Evolutionary conservation across 2,113 vertebrate genomes (phyloP), one percentile per base, ranked within the genome.

Genomic region (Laticauda colubrina): DNA sequence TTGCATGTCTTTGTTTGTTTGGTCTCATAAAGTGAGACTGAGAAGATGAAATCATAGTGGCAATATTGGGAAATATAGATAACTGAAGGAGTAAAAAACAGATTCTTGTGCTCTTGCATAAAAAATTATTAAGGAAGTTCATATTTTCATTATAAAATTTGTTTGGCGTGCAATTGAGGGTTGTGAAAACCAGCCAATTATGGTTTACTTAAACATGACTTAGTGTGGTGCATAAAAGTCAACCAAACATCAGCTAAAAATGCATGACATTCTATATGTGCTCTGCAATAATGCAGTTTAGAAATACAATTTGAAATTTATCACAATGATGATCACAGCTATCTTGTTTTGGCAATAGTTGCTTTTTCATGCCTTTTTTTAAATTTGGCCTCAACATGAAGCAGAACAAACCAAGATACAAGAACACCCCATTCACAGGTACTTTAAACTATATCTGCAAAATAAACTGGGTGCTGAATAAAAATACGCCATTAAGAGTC

Each of bases 161-260:
- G 34, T 39, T 81, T 81, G 15, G 14, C 34, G 39, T 81, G 69
- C 15, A 75, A 39, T 39, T 20, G 6, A 39, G 98, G 98, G 92
- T 97, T 34, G 95, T 98, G 12, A 98, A 98, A 7, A 96, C 94
- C 0, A 98, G 98, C 87, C 69, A 39, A 39, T 39, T 81, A 81
- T 21, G 18, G 21, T 81, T 81, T 75, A 18, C n/a, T 21, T 81
- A 39, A 39, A 21, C 34, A 39, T 21, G 34, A 6, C 34, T 81
- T 81, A 81, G 5, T 6, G 6, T 81, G 18, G n/a, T 81, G 34
- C 18, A 39, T 81, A 81, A 39, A 81, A 20, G 15, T 18, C 69
- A 81, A 81, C 15, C 34, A 39, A 39, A 39, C 15, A 21, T 20
- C 2, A 10, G 24, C 39, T 18, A 91, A n/a, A 85, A n/a, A 12